Percentiles rank a stretch among this genome's conserved stretches.
phyloP scores from a whole-genome alignment of 2,797 vertebrate genomes.

The Oophaga sylvatica region DNA sequence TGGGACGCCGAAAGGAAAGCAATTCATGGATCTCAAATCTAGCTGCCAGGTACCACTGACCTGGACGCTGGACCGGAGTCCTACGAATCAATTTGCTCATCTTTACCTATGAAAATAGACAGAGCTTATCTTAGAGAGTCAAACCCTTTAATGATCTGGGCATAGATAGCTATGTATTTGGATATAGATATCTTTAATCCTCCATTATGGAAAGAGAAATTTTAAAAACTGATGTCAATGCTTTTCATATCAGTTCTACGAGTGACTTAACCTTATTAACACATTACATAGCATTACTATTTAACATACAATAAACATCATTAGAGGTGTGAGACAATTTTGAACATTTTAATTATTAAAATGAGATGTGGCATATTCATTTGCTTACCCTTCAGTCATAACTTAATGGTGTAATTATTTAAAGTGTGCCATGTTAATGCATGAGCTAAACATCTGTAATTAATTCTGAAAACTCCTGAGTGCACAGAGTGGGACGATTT shows the following conservation, averaged over 20 bases:
- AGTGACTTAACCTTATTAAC: background rate
- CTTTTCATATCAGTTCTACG: background rate
- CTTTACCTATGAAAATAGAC: too few species aligned
- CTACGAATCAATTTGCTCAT: too few species aligned
- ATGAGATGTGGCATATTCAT: conserved; percentile 25
- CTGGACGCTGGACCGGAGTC: too few species aligned
- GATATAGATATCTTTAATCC: background rate
- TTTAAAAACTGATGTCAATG: background rate
- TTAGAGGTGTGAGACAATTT: background rate
- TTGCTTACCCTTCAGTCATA: conserved; percentile 23
- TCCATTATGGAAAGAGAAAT: background rate
- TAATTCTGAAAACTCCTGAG: conserved; percentile 34
- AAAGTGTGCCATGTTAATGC: conserved; percentile 32
- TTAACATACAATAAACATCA: conserved; percentile 17
- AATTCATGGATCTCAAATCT: too few species aligned
- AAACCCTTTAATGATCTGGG: too few species aligned
- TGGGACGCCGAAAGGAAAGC: too few species aligned
- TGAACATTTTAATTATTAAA: conserved; percentile 33
- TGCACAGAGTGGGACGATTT: conserved; percentile 34
- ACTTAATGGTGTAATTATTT: conserved; percentile 54
- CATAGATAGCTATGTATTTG: background rate
- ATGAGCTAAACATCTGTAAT: conserved; percentile 51
- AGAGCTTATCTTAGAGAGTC: too few species aligned
- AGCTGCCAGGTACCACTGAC: too few species aligned
- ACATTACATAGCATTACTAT: background rate